Conservation (phyloP, 1,140 invertebrate species). For the Meloidogyne hapla region DNA sequence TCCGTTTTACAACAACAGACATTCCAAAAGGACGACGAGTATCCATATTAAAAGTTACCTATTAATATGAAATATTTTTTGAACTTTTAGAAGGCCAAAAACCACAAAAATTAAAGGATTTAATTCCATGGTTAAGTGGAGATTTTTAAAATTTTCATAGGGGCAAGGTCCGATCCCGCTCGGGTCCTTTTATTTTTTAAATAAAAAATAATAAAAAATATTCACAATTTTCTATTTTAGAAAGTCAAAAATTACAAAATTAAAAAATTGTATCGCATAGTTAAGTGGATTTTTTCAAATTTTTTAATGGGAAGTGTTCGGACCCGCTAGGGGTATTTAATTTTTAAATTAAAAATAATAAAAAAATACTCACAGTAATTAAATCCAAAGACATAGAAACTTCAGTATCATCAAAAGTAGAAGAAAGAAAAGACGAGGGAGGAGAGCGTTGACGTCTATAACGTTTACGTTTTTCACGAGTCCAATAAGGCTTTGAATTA, state of each 20-base stretch:
- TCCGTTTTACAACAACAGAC: slow-evolving; percentile 32
- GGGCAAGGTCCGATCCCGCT: too few species aligned
- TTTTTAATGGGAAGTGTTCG: background rate
- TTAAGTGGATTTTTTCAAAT: background rate
- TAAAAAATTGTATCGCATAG: too few species aligned
- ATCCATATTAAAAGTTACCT: slow-evolving; percentile 37
- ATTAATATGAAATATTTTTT: background rate
- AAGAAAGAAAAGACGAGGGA: slow-evolving; percentile 33
- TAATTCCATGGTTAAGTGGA: too few species aligned
- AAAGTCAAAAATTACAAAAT: too few species aligned
- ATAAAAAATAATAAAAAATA: too few species aligned
- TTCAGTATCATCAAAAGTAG: slow-evolving; percentile 35
- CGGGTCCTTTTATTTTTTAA: too few species aligned
- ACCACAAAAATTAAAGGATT: too few species aligned
- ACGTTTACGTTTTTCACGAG: slow-evolving; percentile 15
- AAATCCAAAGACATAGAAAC: slow-evolving; percentile 38
- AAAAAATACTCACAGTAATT: slow-evolving; percentile 22
- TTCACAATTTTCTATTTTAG: too few species aligned
- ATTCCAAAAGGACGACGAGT: slow-evolving; percentile 39
- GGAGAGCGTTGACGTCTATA: slow-evolving; percentile 5
- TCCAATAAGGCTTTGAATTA: slow-evolving; percentile 34
- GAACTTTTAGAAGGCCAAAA: too few species aligned
- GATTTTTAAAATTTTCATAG: too few species aligned
- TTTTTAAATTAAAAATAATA: background rate
- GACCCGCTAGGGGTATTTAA: background rate